These are phyloP conservation scores for Pinctada fucata DNA, from an alignment of 2,888 invertebrate species.

Conservation along the genomic window DNA sequence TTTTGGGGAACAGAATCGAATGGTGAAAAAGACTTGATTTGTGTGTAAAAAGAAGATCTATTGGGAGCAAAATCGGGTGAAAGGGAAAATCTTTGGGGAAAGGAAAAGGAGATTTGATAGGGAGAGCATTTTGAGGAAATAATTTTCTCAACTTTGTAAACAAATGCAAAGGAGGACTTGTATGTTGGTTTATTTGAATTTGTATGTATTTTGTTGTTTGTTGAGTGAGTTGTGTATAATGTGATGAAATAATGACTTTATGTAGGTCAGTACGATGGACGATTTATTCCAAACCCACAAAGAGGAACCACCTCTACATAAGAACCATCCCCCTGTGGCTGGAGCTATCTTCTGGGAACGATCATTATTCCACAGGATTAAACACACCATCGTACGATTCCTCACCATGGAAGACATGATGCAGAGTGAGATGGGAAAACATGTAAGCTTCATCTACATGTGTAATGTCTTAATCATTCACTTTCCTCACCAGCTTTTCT, in stretches of 20 bases:
- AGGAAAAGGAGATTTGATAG: no score
- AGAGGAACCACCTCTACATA: constrained; percentile 83
- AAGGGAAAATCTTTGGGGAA: no score
- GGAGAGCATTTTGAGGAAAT: no score
- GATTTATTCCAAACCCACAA: constrained; percentile 72
- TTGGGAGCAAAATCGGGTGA: no score
- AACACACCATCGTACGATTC: constrained; percentile 88
- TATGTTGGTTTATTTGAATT: no score
- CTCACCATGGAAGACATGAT: constrained; percentile 86
- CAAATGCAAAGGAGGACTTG: no score
- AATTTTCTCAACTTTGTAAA: no score
- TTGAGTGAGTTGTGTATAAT: no score
- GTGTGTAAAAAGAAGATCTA: no score
- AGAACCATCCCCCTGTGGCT: constrained; percentile 87
- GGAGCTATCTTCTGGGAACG: constrained; percentile 93
- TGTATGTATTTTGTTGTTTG: no score
- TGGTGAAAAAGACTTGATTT: no score
- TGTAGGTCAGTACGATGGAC: constrained; percentile 81
- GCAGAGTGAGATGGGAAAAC: constrained; percentile 84
- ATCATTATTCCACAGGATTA: constrained; percentile 87
- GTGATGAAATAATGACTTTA: not conserved
- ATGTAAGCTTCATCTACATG: constrained; percentile 72
- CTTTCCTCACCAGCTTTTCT: not conserved
- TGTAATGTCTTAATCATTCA: not conserved
- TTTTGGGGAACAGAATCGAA: no score